Percentiles rank a stretch among this genome's conserved stretches.
Conservation (phyloP, 2,797 vertebrate species). For the Nannoperca obscura region DNA sequence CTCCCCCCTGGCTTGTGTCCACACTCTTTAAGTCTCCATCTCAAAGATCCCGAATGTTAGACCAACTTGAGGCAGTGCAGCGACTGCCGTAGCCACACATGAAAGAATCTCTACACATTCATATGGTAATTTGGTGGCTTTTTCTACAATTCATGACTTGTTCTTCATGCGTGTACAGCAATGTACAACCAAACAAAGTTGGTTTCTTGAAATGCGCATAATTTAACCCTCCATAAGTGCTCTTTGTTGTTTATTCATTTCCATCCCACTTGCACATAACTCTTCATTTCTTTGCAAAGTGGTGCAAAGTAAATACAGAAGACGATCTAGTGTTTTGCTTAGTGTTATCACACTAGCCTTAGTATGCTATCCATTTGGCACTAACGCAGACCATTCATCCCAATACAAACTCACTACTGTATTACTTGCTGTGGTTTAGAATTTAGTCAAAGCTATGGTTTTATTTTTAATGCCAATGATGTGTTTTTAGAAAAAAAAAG, state of each 20-base stretch:
- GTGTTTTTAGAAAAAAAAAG: background rate
- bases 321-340: conserved; percentile 55
- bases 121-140: conserved; percentile 76
- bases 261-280: conserved; percentile 80
- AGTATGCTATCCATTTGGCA: too few relatives aligned
- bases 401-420: background rate
- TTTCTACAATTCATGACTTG: conserved; percentile 74
- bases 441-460: background rate
- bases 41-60: conserved; percentile 49
- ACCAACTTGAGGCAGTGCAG: conserved; percentile 36
- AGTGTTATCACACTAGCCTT: too few relatives aligned
- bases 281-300: conserved; percentile 72
- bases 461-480: background rate
- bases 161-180: conserved; percentile 66
- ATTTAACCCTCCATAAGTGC: conserved; percentile 75
- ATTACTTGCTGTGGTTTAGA: background rate
- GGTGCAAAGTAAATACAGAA: conserved; percentile 69
- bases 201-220: conserved; percentile 79
- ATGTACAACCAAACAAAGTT: conserved; percentile 58
- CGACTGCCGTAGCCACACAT: conserved; percentile 40
- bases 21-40: conserved; percentile 32
- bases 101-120: conserved; percentile 71
- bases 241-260: conserved; percentile 81
- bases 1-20: conserved; percentile 32
- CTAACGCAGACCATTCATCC: conserved; percentile 8